Conservation (phyloP, 1,140 invertebrate species). For the Papilio aristodemus region DNA sequence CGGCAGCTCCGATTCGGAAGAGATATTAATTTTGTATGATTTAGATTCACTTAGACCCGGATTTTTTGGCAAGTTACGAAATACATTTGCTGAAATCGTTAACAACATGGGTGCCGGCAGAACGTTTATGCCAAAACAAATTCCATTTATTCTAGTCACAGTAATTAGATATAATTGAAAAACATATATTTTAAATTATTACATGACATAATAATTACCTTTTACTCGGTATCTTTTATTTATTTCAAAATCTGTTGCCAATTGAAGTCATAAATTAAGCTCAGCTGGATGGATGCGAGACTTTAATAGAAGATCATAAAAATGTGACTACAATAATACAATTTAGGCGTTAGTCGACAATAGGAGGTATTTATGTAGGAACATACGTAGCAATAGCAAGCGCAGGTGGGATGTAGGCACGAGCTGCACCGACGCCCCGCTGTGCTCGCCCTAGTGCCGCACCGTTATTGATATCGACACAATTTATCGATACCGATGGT, state of each 20-base stretch:
- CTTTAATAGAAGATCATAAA: slow-evolving; percentile 2
- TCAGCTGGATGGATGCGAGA: not conserved
- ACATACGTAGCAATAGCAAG: slow-evolving; percentile 34
- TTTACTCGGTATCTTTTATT: not conserved
- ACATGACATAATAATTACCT: no score
- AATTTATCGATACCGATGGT: slow-evolving; percentile 41
- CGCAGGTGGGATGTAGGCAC: slow-evolving; percentile 44
- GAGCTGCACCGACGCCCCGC: slow-evolving; percentile 52
- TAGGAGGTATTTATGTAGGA: slow-evolving; percentile 47
- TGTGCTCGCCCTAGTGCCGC: slow-evolving; percentile 42
- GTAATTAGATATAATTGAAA: no score
- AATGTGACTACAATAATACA: slow-evolving; percentile 7
- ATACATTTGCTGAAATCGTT: no score
- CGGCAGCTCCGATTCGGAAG: no score
- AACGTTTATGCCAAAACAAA: no score
- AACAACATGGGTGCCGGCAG: no score
- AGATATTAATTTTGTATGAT: no score
- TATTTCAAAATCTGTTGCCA: not conserved
- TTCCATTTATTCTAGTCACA: no score
- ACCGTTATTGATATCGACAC: slow-evolving; percentile 30
- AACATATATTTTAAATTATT: no score
- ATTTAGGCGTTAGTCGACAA: slow-evolving; percentile 43
- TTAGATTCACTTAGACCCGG: no score
- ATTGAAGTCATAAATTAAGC: not conserved
- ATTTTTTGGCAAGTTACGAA: no score